A percentile compares a stretch with the other conserved stretches of the same genome.
Evolutionary conservation across 2,113 vertebrate genomes (phyloP).

Genomic region (Stercorarius parasiticus): DNA sequence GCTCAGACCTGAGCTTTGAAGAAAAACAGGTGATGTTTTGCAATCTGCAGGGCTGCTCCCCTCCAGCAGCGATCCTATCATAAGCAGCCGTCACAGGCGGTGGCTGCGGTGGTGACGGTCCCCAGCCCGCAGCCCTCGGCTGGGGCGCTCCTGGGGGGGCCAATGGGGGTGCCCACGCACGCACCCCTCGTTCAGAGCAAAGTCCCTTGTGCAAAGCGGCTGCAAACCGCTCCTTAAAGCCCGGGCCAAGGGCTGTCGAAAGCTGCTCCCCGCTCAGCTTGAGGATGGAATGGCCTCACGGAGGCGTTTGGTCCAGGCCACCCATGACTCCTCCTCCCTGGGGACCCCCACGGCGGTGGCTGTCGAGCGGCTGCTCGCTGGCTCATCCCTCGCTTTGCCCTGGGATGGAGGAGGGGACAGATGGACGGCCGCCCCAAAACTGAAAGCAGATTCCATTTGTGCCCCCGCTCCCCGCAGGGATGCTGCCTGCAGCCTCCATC

Average conservation of each 20-base stretch:
- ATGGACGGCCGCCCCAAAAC: neutral
- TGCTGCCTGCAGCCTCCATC: neutral
- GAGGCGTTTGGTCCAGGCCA: neutral
- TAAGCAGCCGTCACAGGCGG: accelerated
- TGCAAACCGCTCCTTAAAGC: neutral
- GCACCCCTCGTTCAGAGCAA: neutral
- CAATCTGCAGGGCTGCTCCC: neutral
- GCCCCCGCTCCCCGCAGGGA: accelerated
- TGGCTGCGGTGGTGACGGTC: neutral
- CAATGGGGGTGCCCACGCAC: accelerated
- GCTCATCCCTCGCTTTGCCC: neutral
- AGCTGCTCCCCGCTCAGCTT: neutral
- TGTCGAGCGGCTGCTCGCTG: neutral
- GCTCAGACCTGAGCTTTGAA: neutral
- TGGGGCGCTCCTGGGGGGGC: neutral
- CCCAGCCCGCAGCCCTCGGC: accelerated
- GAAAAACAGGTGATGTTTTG: neutral
- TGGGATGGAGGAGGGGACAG: neutral
- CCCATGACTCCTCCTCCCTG: neutral
- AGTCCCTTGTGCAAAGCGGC: neutral
- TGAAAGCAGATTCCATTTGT: neutral
- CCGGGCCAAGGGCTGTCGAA: neutral
- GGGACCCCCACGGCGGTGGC: accelerated
- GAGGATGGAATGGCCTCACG: neutral
- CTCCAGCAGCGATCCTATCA: neutral